A percentile compares a stretch with the other conserved stretches of the same genome.
Conservation (phyloP, 2,888 invertebrate genomes). For the Ennomos quercinarius region DNA sequence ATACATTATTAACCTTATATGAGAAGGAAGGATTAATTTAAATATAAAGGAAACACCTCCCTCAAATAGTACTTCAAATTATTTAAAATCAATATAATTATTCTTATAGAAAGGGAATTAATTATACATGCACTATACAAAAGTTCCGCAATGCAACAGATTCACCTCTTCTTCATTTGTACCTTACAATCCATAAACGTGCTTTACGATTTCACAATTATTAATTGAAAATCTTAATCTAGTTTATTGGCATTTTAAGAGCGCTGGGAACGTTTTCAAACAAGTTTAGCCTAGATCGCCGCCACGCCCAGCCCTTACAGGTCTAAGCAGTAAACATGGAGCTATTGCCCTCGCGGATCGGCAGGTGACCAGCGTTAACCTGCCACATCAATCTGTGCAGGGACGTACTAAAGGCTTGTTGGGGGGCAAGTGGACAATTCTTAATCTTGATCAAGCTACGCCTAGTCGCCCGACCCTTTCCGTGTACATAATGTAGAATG, state of each 20-base stretch:
- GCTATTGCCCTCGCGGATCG: conserved; percentile 46
- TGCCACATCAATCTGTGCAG: conserved; percentile 43
- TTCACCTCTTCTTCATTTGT: neutral
- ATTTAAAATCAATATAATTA: no score
- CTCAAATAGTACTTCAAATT: no score
- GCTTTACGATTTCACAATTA: conserved; percentile 5
- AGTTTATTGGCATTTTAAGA: conserved; percentile 31
- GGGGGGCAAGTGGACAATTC: neutral
- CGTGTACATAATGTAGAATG: no score
- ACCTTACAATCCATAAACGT: conserved; percentile 1
- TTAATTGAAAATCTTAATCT: conserved; percentile 29
- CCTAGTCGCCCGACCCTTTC: neutral
- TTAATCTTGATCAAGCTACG: neutral
- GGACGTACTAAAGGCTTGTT: conserved; percentile 18
- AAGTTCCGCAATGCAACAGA: no score
- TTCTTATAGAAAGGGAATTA: no score
- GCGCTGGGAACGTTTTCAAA: conserved; percentile 21
- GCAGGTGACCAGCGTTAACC: conserved; percentile 47
- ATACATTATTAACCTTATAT: no score
- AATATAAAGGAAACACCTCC: no score
- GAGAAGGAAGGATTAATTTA: no score
- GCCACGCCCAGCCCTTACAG: conserved; percentile 35
- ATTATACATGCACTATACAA: no score
- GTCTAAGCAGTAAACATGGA: conserved; percentile 40
- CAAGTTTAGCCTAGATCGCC: conserved; percentile 30